Evolutionary conservation across 1,140 invertebrate species (phyloP).

Genomic region (Drosophila seguyi): DNA sequence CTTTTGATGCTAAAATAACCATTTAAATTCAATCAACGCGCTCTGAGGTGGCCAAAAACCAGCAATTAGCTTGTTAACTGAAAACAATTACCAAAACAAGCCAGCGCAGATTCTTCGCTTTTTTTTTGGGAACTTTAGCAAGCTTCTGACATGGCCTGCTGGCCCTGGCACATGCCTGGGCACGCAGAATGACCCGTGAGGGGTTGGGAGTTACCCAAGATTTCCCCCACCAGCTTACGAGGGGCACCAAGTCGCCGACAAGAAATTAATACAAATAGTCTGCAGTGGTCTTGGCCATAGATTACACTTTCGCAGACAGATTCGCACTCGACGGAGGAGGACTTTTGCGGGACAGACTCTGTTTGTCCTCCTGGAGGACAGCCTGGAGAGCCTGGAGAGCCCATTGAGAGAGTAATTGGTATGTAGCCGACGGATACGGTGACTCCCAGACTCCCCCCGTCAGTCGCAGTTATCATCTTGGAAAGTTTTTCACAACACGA

Average conservation of each 20-base stretch:
- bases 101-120: not conserved
- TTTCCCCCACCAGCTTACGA: not conserved
- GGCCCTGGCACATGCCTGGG: constrained; percentile 9
- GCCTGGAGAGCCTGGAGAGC: constrained; percentile 3
- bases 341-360: not conserved
- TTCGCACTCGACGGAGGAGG: constrained; percentile 47
- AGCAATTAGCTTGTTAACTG: constrained; percentile 40
- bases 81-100: constrained; percentile 19
- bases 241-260: constrained; percentile 32
- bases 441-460: not conserved
- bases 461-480: constrained; percentile 12
- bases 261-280: constrained; percentile 82
- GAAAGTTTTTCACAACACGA: constrained; percentile 1
- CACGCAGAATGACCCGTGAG: not conserved
- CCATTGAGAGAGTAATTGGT: constrained; percentile 17
- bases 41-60: constrained; percentile 33
- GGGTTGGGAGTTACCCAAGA: no score
- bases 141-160: not conserved
- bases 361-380: constrained; percentile 5
- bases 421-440: not conserved
- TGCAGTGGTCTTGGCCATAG: constrained; percentile 72
- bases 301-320: constrained; percentile 78
- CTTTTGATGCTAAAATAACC: constrained; percentile 7
- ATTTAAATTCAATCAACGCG: constrained; percentile 41
- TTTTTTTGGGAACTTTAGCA: constrained; percentile 3